A percentile compares a stretch with the other conserved stretches of the same genome.
These are phyloP conservation scores for Lamellibrachia luymesi DNA, from an alignment of 1,140 invertebrate species.

Conservation along the genomic window DNA sequence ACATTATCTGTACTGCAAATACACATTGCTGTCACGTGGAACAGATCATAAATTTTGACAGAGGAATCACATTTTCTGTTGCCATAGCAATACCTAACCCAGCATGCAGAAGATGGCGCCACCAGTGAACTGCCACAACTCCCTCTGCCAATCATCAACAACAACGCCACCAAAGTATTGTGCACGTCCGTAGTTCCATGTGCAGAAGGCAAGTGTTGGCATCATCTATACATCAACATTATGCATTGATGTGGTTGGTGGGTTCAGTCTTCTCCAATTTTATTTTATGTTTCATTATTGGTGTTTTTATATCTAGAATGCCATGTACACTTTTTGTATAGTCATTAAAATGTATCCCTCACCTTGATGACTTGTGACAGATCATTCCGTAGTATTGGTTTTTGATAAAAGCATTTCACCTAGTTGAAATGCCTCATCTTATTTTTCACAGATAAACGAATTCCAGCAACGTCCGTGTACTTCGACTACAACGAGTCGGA, in stretches of 20 bases:
- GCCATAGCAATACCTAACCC: constrained; percentile 44
- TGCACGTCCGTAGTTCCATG: neutral
- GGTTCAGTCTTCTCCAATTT: too few relatives aligned
- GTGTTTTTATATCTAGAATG: too few relatives aligned
- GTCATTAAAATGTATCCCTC: too few relatives aligned
- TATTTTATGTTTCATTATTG: too few relatives aligned
- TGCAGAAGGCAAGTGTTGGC: neutral
- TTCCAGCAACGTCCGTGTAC: neutral
- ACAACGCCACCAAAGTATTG: constrained; percentile 67
- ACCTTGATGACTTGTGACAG: too few relatives aligned
- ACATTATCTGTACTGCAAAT: too few relatives aligned
- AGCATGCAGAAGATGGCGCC: constrained; percentile 53
- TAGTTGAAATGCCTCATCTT: constrained; percentile 30
- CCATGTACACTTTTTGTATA: too few relatives aligned
- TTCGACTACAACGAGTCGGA: neutral
- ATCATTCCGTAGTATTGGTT: too few relatives aligned
- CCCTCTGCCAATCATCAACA: constrained; percentile 70
- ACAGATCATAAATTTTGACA: neutral
- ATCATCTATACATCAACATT: constrained; percentile 49
- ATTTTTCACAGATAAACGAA: neutral
- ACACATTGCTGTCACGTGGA: constrained; percentile 11
- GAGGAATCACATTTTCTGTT: neutral
- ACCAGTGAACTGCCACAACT: constrained; percentile 62
- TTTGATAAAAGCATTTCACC: constrained; percentile 33
- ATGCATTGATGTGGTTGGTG: neutral